Percentiles rank a stretch among this genome's conserved stretches.
Conservation (phyloP, 2,888 invertebrate species). For the Gari tellinella region DNA sequence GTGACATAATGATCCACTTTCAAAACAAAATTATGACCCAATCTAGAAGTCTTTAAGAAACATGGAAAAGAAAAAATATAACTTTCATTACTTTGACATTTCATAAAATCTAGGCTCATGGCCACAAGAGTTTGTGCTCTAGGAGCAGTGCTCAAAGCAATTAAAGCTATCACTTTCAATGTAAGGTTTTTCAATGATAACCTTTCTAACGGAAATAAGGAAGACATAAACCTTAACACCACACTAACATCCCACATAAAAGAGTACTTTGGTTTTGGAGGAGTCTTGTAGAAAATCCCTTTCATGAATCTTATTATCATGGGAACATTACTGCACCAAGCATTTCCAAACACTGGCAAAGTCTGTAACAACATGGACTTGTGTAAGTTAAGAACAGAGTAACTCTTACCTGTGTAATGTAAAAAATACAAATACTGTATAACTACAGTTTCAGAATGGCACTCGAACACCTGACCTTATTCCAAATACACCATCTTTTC, state of each 20-base stretch:
- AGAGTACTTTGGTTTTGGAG: too few relatives aligned
- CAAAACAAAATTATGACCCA: conserved; percentile 9
- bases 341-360: conserved; percentile 5
- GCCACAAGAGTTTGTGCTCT: conserved; percentile 39
- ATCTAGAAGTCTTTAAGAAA: conserved; percentile 29
- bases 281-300: conserved; percentile 19
- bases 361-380: conserved; percentile 9
- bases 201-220: conserved; percentile 23
- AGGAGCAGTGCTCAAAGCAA: conserved; percentile 37
- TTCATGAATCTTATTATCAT: conserved; percentile 36
- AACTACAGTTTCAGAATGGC: conserved; percentile 31
- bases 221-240: conserved; percentile 33
- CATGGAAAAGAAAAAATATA: conserved; percentile 39
- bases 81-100: conserved; percentile 9
- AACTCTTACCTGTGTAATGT: not conserved
- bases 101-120: conserved; percentile 30
- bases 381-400: conserved; percentile 1
- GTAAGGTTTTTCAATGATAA: conserved; percentile 37
- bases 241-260: conserved; percentile 47
- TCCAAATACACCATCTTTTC: conserved; percentile 46
- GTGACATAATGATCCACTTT: conserved; percentile 1
- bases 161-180: conserved; percentile 37
- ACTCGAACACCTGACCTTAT: conserved; percentile 29
- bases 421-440: conserved; percentile 6
- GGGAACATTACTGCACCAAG: not conserved